Evolutionary conservation across 2,888 invertebrate genomes (phyloP).

Genomic region (Hyles lineata): DNA sequence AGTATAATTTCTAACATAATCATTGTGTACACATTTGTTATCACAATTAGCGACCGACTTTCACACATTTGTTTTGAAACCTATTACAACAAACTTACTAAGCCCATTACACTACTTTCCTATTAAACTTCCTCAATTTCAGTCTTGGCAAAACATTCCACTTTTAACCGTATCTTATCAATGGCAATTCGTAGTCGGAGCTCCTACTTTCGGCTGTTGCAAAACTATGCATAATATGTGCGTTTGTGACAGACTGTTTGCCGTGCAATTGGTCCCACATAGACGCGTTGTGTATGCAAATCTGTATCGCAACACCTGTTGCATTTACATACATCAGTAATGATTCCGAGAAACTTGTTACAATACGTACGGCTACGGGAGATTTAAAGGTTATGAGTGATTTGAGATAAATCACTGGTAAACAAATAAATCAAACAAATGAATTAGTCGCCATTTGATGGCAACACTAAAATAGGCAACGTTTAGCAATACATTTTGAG

Average conservation of each 20-base stretch:
- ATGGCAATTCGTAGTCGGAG: slow-evolving; percentile 9
- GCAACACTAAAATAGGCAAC: too few relatives aligned
- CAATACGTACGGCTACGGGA: not conserved
- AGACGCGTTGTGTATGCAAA: slow-evolving; percentile 45
- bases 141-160: not conserved
- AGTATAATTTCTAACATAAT: not conserved
- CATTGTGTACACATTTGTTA: not conserved
- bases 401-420: not conserved
- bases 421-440: too few relatives aligned
- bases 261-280: slow-evolving; percentile 40
- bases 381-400: not conserved
- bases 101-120: not conserved
- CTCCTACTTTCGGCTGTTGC: slow-evolving; percentile 16
- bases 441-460: too few relatives aligned
- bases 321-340: slow-evolving; percentile 44
- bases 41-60: not conserved
- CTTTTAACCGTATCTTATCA: slow-evolving; percentile 7
- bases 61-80: not conserved
- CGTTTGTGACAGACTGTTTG: slow-evolving; percentile 33
- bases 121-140: not conserved
- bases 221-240: slow-evolving; percentile 11
- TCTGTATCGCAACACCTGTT: slow-evolving; percentile 51
- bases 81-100: not conserved
- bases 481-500: too few relatives aligned
- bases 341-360: slow-evolving; percentile 18